Conservation (phyloP, 2,888 invertebrate genomes). For the Perdita meconis region DNA sequence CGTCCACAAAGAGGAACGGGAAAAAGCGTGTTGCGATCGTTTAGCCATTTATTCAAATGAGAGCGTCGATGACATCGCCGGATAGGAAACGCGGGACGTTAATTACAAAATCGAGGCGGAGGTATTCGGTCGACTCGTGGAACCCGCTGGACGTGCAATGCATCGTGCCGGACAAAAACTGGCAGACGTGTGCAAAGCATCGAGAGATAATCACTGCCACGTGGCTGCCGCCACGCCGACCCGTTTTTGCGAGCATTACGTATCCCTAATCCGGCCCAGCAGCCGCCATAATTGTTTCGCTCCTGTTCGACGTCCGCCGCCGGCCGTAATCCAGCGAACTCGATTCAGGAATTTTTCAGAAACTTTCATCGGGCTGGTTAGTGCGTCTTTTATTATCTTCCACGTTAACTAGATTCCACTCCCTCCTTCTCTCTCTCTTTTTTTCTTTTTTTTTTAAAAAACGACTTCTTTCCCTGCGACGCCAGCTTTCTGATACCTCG, state of each 20-base stretch:
- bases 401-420: background rate
- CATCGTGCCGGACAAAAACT: slow-evolving; percentile 63
- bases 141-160: slow-evolving; percentile 57
- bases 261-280: slow-evolving; percentile 69
- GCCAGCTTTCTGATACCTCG: too few relatives aligned
- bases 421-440: slow-evolving; percentile 23
- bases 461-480: slow-evolving; percentile 4
- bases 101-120: slow-evolving; percentile 62
- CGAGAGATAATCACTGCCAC: slow-evolving; percentile 73
- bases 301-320: slow-evolving; percentile 61
- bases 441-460: too few relatives aligned
- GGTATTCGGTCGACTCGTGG: slow-evolving; percentile 60
- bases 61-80: slow-evolving; percentile 21
- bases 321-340: slow-evolving; percentile 63
- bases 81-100: slow-evolving; percentile 44
- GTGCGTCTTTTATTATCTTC: slow-evolving; percentile 19
- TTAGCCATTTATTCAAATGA: slow-evolving; percentile 27
- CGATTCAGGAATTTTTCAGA: slow-evolving; percentile 31
- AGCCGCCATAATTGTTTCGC: slow-evolving; percentile 71
- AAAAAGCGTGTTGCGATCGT: slow-evolving; percentile 10
- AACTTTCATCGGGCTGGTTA: slow-evolving; percentile 13
- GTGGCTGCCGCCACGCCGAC: slow-evolving; percentile 67
- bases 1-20: background rate
- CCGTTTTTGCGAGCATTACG: slow-evolving; percentile 71
- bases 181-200: slow-evolving; percentile 68